Percentiles rank a stretch among this genome's conserved stretches.
Conservation (phyloP, 2,113 vertebrate species). For the Emydura subglobosa region DNA sequence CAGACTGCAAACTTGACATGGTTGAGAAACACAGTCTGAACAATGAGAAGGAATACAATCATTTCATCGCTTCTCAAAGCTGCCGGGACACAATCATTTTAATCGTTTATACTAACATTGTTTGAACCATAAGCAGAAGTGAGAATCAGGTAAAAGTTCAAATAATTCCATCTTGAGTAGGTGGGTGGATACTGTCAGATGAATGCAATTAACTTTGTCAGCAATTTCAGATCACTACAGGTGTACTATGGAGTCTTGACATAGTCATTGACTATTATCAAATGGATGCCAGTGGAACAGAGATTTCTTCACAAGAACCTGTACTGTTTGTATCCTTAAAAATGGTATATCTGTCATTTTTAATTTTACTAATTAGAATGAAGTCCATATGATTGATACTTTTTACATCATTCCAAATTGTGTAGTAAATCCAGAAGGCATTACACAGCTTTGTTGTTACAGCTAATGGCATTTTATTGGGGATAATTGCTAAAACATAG, state of each 20-base stretch:
- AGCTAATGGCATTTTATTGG: background rate
- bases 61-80: background rate
- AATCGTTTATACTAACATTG: background rate
- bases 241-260: background rate
- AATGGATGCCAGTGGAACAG: background rate
- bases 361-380: background rate
- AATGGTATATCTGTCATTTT: background rate
- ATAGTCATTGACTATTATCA: background rate
- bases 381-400: background rate
- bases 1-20: background rate
- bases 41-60: background rate
- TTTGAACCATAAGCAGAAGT: background rate
- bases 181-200: background rate
- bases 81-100: background rate
- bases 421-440: background rate
- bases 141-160: background rate
- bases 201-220: constrained; percentile 3
- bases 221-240: background rate
- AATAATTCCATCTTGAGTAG: constrained; percentile 7
- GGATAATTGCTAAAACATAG: background rate
- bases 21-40: background rate
- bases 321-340: background rate
- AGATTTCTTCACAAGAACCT: background rate
- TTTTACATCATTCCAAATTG: background rate
- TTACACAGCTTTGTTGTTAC: background rate